Conservation (phyloP, 2,888 invertebrate genomes). For the Hirtodrosophila trivittata region DNA sequence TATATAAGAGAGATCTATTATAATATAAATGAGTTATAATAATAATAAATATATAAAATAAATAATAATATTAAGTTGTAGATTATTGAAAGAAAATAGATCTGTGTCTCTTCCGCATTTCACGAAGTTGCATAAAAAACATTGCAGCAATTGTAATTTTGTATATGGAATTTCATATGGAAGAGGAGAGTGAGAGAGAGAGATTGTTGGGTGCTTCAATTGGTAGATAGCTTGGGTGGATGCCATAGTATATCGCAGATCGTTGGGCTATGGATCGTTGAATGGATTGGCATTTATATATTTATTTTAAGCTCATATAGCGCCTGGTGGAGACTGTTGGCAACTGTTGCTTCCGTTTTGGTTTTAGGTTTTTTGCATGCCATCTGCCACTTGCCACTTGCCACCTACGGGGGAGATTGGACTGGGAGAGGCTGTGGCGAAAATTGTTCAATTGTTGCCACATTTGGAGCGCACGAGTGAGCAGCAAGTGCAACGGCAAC, state of each 20-base stretch:
- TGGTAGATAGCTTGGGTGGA: not conserved
- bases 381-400: not conserved
- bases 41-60: not conserved
- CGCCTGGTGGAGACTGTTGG: not conserved
- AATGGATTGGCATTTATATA: not conserved
- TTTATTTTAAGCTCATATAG: not conserved
- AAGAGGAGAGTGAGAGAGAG: not conserved
- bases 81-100: constrained; percentile 11
- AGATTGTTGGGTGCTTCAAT: not conserved
- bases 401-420: constrained; percentile 14
- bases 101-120: constrained; percentile 67
- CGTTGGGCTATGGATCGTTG: not conserved
- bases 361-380: constrained; percentile 13
- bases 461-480: constrained; percentile 57
- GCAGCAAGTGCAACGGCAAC: constrained; percentile 25
- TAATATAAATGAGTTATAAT: no score
- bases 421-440: constrained; percentile 52
- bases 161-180: not conserved
- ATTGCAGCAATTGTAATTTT: constrained; percentile 5
- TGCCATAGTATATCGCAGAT: not conserved
- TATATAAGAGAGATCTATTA: no score
- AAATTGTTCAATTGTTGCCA: constrained; percentile 60
- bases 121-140: constrained; percentile 47
- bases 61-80: constrained; percentile 25
- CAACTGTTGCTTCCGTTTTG: constrained; percentile 1